Evolutionary conservation across 2,888 invertebrate species (phyloP).

Genomic region (Leptinotarsa juncta): DNA sequence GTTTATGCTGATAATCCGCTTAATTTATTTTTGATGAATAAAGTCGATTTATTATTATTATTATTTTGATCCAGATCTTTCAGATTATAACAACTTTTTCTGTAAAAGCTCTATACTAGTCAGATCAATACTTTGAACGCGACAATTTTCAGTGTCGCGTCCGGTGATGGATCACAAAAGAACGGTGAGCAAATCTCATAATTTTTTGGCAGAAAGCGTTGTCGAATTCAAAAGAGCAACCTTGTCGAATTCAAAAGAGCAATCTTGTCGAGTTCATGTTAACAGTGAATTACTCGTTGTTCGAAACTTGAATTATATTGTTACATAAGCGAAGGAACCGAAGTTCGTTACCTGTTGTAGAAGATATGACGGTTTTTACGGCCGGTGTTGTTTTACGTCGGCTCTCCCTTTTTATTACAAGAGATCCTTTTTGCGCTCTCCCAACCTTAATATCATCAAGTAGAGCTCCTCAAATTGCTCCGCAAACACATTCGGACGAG

Average conservation of each 20-base stretch:
- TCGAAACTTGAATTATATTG: slow-evolving; percentile 37
- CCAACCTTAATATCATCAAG: slow-evolving; percentile 46
- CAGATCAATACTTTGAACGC: too few species aligned
- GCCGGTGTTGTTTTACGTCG: slow-evolving; percentile 42
- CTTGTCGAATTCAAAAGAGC: background rate
- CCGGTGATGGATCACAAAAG: too few species aligned
- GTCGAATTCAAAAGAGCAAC: background rate
- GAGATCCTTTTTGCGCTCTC: slow-evolving; percentile 37
- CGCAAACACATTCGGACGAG: slow-evolving; percentile 45
- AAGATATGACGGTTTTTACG: slow-evolving; percentile 47
- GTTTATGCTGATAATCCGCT: too few species aligned
- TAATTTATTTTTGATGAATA: too few species aligned
- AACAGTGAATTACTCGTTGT: slow-evolving; percentile 34
- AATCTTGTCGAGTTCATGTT: background rate
- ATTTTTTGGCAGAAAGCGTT: background rate
- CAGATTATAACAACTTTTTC: too few species aligned
- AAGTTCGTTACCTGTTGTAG: slow-evolving; percentile 47
- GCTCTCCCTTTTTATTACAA: slow-evolving; percentile 39
- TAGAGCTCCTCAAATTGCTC: slow-evolving; percentile 44
- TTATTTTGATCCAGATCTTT: too few species aligned
- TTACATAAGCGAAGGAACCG: slow-evolving; percentile 28
- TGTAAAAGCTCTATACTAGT: too few species aligned
- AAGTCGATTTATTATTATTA: too few species aligned
- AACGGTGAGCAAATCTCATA: too few species aligned
- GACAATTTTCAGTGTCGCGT: too few species aligned